phyloP scores from a whole-genome alignment of 1,140 invertebrate genomes.

The Macrocentrus cingulum region DNA sequence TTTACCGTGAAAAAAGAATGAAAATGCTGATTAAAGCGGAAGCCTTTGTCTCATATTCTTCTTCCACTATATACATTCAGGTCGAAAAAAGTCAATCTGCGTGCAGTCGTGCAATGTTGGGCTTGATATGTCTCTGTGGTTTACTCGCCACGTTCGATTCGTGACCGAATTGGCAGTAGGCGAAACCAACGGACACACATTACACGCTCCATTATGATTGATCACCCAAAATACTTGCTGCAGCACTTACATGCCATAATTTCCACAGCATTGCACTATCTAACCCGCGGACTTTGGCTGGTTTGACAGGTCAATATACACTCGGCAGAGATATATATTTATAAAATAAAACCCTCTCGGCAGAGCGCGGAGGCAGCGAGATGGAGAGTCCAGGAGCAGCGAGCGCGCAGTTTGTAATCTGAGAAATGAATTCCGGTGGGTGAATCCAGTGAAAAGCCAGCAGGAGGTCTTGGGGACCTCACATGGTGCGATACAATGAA shows the following conservation, averaged over 20 bases:
- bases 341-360: not conserved
- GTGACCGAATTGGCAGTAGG: conserved; percentile 18
- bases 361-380: not conserved
- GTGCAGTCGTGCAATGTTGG: conserved; percentile 3
- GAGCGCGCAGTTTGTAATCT: conserved; percentile 43
- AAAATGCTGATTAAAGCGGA: conserved; percentile 26
- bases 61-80: not conserved
- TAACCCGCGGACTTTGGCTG: no score
- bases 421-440: conserved; percentile 40
- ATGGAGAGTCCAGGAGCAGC: conserved; percentile 10
- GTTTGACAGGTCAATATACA: no score
- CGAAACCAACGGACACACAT: conserved; percentile 11
- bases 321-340: no score
- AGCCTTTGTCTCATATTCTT: conserved; percentile 10
- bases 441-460: conserved; percentile 35
- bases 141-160: conserved; percentile 17
- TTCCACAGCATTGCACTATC: no score
- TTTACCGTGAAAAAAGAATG: conserved; percentile 2
- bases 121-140: conserved; percentile 1
- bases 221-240: not conserved
- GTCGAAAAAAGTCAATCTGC: not conserved
- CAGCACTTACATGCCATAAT: not conserved
- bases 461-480: conserved; percentile 44
- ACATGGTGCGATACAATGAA: conserved; percentile 45
- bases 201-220: not conserved